phyloP scores from a whole-genome alignment of 2,888 invertebrate species.

The Megalurothrips usitatus region DNA sequence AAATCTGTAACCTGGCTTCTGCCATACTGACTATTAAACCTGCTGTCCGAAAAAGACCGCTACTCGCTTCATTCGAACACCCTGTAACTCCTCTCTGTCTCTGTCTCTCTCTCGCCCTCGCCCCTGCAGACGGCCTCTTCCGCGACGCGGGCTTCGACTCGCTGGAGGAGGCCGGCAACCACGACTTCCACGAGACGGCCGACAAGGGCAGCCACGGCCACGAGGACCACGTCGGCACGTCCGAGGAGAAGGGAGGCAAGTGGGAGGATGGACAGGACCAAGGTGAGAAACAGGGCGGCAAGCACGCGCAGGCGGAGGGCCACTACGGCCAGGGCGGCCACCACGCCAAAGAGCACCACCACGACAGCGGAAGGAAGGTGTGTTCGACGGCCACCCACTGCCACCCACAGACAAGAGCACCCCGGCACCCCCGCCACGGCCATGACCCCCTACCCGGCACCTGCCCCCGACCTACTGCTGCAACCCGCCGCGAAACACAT shows the following conservation, averaged over 20 bases:
- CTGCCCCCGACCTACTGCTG: too few species aligned
- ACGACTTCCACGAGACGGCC: conserved; percentile 15
- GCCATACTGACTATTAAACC: neutral
- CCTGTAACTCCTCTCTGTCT: neutral
- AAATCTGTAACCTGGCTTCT: too few species aligned
- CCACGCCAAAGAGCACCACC: conserved; percentile 1
- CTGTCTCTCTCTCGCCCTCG: neutral
- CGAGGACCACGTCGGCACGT: neutral
- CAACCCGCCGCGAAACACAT: too few species aligned
- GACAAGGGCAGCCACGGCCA: conserved; percentile 11
- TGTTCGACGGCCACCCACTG: neutral
- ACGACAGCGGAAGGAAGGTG: neutral
- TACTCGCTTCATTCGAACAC: too few species aligned
- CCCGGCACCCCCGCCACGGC: too few species aligned
- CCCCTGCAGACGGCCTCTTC: conserved; percentile 14
- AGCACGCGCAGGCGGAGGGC: neutral
- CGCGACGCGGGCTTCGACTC: conserved; percentile 9
- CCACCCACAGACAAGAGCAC: too few species aligned
- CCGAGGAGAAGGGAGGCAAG: conserved; percentile 21
- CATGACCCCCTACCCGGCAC: neutral
- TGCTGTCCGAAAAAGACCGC: too few species aligned
- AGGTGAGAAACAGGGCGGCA: conserved; percentile 10
- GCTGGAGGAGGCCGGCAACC: conserved; percentile 21
- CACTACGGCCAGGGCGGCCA: neutral
- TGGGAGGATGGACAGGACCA: conserved; percentile 1